Base-by-base conservation (phyloP, 2,888 invertebrate genomes). In the Watsonalla binaria region DNA sequence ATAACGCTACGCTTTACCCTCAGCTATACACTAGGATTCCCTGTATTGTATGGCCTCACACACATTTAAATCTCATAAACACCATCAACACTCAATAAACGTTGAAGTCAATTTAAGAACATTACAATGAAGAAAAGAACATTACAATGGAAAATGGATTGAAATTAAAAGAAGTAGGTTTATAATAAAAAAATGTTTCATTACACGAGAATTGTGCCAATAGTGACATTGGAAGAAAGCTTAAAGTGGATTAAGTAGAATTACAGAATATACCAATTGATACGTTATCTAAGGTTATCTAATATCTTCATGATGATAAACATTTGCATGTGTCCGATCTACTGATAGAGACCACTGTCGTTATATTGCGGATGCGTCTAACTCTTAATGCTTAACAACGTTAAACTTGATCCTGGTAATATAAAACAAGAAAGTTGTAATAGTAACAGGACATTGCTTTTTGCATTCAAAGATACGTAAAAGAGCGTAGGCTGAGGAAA, bases 401-500 rank as follows among this genome's bases (percentile, higher is more conserved):
- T 37, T 37, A 5, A 37, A 37, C 37, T 37, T 8, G 37, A 6
- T 37, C 5, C 37, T 37, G 11, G 42, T 42, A 42, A 42, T 42
- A 42, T 11, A 42, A 37, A 37, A 8, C 42, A 42, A 42, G 42
- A 42, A 11, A 42, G 42, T 42, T 8, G 11, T 0, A 42, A 8
- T 42, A 42, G 42, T 11, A 53, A 46, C 34, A 54, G 42, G 13
- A 56, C 65, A 57, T 54, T 66, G 68, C 65, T 62, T 75, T 74
- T 69, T 68, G 63, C 70, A 64, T 68, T 60, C 65, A 69, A 63
- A 63, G 59, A 68, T 70, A 72, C 71, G 60, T 68, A 58, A 63
- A 60, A 66, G 62, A 54, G 82, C 78, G 84, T 85, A 76, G 84
- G 84, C 70, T 59, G 76, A 62, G 65, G 62, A 68, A 76, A 76